phyloP scores from a whole-genome alignment of 2,113 vertebrate genomes.

The Pedetes capensis region DNA sequence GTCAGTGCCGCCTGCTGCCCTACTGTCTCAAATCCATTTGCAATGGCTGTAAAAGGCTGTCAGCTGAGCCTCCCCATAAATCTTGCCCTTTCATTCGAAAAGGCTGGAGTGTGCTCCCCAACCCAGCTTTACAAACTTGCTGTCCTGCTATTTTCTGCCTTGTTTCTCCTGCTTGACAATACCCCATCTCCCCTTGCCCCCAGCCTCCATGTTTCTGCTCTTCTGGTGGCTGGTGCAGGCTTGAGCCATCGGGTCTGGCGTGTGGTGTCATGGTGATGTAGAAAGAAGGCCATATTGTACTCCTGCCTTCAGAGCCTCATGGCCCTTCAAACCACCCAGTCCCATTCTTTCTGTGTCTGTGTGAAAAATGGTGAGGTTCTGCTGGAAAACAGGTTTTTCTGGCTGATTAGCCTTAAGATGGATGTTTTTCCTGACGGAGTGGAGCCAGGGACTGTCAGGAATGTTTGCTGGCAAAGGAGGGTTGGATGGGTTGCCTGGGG shows the following conservation, averaged over 20 bases:
- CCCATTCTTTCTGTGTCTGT: not conserved
- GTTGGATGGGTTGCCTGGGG: not conserved
- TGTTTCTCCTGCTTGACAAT: not conserved
- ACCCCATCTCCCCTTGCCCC: fast-evolving
- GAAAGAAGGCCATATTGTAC: not conserved
- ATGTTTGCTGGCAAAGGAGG: slow-evolving; percentile 28
- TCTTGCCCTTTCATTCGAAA: not conserved
- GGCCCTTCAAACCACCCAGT: not conserved
- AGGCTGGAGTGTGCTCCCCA: no score
- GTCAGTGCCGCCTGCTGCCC: not conserved
- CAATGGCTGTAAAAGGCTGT: slow-evolving; percentile 24
- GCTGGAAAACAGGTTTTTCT: slow-evolving; percentile 74
- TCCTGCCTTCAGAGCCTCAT: not conserved
- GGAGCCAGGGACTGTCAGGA: slow-evolving; percentile 46
- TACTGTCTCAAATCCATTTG: slow-evolving; percentile 72
- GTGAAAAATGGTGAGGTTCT: slow-evolving; percentile 17
- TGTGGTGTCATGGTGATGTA: fast-evolving
- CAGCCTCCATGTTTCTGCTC: not conserved
- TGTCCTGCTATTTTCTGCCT: not conserved
- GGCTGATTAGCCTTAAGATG: slow-evolving; percentile 53
- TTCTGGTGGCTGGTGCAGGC: fast-evolving
- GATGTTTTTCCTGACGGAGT: slow-evolving; percentile 41
- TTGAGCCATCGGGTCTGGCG: fast-evolving
- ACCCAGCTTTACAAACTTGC: not conserved
- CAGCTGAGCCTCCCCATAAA: not conserved